These are phyloP conservation scores for Cathartes aura DNA, from an alignment of 2,113 vertebrate genomes.

Conservation along the genomic window DNA sequence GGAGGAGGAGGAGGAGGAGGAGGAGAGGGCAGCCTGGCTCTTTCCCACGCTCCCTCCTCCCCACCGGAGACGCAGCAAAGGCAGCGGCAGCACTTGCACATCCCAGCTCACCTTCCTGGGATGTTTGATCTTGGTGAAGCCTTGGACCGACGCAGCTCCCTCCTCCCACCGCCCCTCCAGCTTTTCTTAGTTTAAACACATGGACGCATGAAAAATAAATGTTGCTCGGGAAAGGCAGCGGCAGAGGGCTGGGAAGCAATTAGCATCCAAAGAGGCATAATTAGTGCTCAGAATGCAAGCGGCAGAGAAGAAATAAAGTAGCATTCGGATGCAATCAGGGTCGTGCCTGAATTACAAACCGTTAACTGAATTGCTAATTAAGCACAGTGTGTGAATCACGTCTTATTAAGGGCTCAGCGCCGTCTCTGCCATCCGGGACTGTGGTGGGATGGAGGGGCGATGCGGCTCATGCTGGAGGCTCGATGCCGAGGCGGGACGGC, in stretches of 20 bases:
- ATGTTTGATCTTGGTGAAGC: background rate
- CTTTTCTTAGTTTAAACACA: constrained; percentile 53
- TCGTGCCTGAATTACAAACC: constrained; percentile 67
- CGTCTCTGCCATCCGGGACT: background rate
- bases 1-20: background rate
- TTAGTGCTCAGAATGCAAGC: constrained; percentile 69
- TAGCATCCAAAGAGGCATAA: constrained; percentile 72
- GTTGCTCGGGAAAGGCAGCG: constrained; percentile 37
- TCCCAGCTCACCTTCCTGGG: background rate
- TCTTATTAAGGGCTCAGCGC: background rate
- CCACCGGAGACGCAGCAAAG: background rate
- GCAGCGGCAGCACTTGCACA: background rate
- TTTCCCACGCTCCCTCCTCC: background rate
- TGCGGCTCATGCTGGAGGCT: fast-evolving
- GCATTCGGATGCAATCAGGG: constrained; percentile 67
- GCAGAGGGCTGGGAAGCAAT: constrained; percentile 69
- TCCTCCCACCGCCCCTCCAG: background rate
- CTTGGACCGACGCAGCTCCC: background rate
- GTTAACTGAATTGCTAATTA: constrained; percentile 60
- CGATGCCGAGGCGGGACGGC: fast-evolving
- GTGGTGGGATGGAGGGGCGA: background rate
- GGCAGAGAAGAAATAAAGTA: constrained; percentile 56
- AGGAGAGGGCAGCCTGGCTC: background rate
- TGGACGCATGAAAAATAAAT: constrained; percentile 58
- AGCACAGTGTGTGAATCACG: constrained; percentile 38